These are phyloP conservation scores for Agrotis clavis DNA, from an alignment of 2,888 invertebrate genomes.

Conservation along the genomic window DNA sequence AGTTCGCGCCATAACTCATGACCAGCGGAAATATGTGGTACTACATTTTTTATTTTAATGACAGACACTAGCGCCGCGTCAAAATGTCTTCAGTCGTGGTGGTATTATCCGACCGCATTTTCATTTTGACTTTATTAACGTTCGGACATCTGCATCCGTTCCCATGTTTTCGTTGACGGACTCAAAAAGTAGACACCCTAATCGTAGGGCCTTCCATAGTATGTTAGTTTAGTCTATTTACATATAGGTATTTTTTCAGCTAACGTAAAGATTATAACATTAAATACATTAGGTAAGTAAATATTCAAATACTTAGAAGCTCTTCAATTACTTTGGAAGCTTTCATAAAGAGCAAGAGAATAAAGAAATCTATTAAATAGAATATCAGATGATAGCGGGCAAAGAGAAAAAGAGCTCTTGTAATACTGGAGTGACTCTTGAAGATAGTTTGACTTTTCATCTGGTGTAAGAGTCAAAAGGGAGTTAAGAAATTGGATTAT, in stretches of 20 bases:
- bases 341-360: conserved; percentile 9
- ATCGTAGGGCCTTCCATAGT: conserved; percentile 11
- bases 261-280: conserved; percentile 18
- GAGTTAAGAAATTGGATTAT: conserved; percentile 23
- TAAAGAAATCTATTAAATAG: conserved; percentile 21
- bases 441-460: conserved; percentile 41
- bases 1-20: no score
- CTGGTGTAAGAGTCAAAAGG: conserved; percentile 14
- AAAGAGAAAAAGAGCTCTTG: conserved; percentile 21
- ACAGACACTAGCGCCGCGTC: no score
- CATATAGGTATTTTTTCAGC: conserved; percentile 23
- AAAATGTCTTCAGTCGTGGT: no score
- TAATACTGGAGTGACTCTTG: conserved; percentile 15
- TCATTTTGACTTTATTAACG: no score
- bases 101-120: no score
- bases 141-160: no score
- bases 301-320: conserved; percentile 10
- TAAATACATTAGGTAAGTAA: conserved; percentile 2
- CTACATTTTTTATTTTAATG: no score
- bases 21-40: no score
- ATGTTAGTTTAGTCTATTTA: conserved; percentile 19
- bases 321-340: conserved; percentile 26
- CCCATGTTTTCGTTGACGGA: no score
- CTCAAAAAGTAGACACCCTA: no score
- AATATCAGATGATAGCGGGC: conserved; percentile 35